phyloP scores from a whole-genome alignment of 1,140 invertebrate genomes.

The Elymnias hypermnestra region DNA sequence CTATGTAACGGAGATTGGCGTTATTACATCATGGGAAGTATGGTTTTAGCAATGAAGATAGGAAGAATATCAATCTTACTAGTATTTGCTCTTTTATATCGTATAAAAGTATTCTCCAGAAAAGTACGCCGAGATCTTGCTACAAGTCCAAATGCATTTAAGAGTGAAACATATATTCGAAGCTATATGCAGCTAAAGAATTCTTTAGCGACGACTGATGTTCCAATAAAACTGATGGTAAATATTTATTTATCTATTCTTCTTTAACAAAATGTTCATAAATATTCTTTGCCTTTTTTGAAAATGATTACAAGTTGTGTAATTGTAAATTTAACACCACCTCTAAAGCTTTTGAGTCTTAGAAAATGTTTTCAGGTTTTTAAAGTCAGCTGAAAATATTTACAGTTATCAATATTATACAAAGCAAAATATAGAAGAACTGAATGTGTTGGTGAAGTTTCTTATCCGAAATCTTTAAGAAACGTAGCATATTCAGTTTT shows the following conservation, averaged over 20 bases:
- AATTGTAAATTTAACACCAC: too few species aligned
- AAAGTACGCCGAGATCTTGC: not conserved
- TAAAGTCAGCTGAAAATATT: too few species aligned
- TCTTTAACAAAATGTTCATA: not conserved
- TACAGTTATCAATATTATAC: not conserved
- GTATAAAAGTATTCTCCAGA: not conserved
- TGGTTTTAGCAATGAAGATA: not conserved
- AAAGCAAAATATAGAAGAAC: too few species aligned
- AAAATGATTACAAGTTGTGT: too few species aligned
- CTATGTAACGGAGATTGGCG: not conserved
- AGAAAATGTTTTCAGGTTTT: too few species aligned
- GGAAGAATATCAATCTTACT: not conserved
- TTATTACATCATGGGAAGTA: not conserved
- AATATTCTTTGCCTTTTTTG: too few species aligned
- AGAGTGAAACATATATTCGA: not conserved
- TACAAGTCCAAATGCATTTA: not conserved
- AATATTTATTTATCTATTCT: not conserved
- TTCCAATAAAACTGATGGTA: not conserved
- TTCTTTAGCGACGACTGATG: not conserved
- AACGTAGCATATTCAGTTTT: too few species aligned
- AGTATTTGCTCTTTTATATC: conserved; percentile 2
- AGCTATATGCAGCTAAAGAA: not conserved
- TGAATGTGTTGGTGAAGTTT: too few species aligned
- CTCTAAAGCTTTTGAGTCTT: too few species aligned
- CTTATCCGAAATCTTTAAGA: too few species aligned